A percentile compares a stretch with the other conserved stretches of the same genome.
These are phyloP conservation scores for Pararge aegeria DNA, from an alignment of 1,140 invertebrate genomes.

Conservation along the genomic window DNA sequence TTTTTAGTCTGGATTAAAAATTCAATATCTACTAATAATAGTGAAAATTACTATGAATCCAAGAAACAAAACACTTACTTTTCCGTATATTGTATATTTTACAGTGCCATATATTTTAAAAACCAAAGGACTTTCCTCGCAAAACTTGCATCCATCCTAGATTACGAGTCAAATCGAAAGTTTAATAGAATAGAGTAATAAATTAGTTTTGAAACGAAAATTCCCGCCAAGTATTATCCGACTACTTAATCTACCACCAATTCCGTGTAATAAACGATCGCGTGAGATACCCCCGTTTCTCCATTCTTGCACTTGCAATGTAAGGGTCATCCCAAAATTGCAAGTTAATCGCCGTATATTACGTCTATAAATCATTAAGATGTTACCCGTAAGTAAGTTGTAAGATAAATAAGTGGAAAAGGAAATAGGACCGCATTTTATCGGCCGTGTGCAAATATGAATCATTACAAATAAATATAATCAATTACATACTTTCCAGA, in stretches of 20 bases:
- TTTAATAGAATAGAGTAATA: slow-evolving; percentile 2
- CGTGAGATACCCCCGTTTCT: slow-evolving; percentile 55
- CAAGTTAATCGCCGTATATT: slow-evolving; percentile 66
- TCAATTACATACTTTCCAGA: too few relatives aligned
- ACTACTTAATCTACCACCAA: slow-evolving; percentile 49
- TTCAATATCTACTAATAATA: too few relatives aligned
- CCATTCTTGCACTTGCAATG: slow-evolving; percentile 49
- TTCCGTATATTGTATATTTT: too few relatives aligned
- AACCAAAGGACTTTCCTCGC: not conserved
- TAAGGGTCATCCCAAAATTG: slow-evolving; percentile 51
- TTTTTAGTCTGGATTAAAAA: too few relatives aligned
- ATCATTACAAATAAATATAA: not conserved
- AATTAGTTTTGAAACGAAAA: not conserved
- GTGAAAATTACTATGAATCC: too few relatives aligned
- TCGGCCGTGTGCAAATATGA: not conserved
- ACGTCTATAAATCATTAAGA: slow-evolving; percentile 51
- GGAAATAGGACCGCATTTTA: slow-evolving; percentile 1
- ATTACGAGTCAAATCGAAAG: not conserved
- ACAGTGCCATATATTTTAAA: not conserved
- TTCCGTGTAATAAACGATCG: slow-evolving; percentile 54
- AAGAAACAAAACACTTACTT: too few relatives aligned
- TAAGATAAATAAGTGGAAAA: slow-evolving; percentile 16
- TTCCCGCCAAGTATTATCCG: slow-evolving; percentile 2
- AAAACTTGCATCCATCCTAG: too few relatives aligned
- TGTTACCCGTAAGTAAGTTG: slow-evolving; percentile 33